Conservation (phyloP, 2,113 vertebrate genomes). For the Parotia lawesii region DNA sequence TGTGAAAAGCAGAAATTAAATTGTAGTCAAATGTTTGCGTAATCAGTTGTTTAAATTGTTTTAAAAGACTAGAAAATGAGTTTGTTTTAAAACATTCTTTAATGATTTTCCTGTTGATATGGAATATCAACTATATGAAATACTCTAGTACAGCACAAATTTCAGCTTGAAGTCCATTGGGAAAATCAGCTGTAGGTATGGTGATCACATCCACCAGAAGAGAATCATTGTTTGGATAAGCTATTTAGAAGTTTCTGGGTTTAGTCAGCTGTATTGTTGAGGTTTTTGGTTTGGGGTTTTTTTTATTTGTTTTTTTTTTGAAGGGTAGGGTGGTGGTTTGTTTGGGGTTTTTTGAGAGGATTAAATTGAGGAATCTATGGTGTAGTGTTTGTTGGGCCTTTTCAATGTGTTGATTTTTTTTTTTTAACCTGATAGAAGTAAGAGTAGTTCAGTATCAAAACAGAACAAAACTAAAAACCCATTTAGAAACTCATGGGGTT, state of each 20-base stretch:
- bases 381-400: neutral
- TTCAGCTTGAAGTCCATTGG: neutral
- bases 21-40: neutral
- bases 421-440: neutral
- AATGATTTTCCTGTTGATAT: neutral
- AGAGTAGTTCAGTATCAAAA: neutral
- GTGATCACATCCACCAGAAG: neutral
- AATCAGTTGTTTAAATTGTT: neutral
- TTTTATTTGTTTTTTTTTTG: rapidly evolving
- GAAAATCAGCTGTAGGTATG: neutral
- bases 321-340: neutral
- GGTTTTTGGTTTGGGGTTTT: neutral
- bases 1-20: neutral
- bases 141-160: neutral
- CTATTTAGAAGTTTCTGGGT: neutral
- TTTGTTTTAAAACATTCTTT: neutral
- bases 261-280: neutral
- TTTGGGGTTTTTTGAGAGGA: neutral
- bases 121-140: neutral
- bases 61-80: neutral
- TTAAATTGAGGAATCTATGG: neutral
- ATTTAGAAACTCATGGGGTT: neutral
- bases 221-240: neutral
- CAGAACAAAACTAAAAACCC: neutral
- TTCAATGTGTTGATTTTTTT: neutral